These are phyloP conservation scores for Eurystomus gularis DNA, from an alignment of 2,113 vertebrate species.

Conservation along the genomic window DNA sequence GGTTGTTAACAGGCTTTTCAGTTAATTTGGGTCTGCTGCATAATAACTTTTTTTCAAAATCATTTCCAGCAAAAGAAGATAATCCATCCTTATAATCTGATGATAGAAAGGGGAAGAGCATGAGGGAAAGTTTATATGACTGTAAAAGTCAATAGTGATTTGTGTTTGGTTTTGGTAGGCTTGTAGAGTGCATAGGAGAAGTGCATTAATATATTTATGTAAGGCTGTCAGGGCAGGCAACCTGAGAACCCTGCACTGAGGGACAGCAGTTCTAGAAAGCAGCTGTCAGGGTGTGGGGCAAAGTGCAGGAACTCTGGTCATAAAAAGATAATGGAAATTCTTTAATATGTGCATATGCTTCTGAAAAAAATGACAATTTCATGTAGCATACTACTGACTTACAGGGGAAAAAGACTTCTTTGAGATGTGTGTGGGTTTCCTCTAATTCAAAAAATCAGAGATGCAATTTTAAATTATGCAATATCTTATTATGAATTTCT, in stretches of 20 bases:
- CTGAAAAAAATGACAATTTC: neutral
- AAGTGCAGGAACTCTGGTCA: neutral
- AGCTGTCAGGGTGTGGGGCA: neutral
- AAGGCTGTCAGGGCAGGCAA: neutral
- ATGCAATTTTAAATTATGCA: neutral
- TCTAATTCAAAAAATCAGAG: neutral
- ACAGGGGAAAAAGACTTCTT: fast-evolving
- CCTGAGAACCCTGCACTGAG: neutral
- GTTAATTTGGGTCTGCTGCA: neutral
- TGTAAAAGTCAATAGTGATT: neutral
- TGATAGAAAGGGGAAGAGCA: neutral
- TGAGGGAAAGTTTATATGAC: neutral
- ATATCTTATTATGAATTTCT: neutral
- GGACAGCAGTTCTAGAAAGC: neutral
- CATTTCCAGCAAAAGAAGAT: neutral
- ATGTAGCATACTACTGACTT: neutral
- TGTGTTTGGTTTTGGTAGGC: neutral
- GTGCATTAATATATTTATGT: neutral
- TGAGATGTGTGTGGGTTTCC: neutral
- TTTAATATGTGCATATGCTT: neutral
- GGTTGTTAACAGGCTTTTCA: neutral
- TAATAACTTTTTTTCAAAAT: neutral
- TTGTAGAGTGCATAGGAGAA: neutral
- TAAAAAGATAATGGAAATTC: neutral
- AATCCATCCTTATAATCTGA: neutral